Evolutionary conservation across 2,797 vertebrate genomes (phyloP), one percentile per base, ranked within the genome.

Genomic region (Malacoctenus gilli): DNA sequence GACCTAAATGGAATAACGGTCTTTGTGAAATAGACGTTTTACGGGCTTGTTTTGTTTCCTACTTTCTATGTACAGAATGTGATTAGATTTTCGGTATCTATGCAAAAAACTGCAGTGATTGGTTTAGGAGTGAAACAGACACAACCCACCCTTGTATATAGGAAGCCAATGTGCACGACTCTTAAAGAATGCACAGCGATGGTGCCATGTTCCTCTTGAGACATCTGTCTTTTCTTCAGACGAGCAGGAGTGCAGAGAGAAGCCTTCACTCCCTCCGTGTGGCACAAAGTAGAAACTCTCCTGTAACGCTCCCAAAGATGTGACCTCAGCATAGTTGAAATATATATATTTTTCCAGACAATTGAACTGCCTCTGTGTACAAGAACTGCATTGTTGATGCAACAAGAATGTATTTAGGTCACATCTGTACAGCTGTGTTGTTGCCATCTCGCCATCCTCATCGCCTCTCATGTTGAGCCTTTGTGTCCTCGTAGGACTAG

Each of bases 401-500:
- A 84, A 82, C 63, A 79, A 87, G 87, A 91, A 91, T 92, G 89
- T 90, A 89, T 85, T 86, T 82, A 51, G 57, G 78, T 84, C 78
- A 83, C 72, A 74, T 82, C 68, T 72, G 50, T 83, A 77, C 54
- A 63, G 57, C 58, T 58, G 40, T 64, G 42, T 60, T 53, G 54
- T 74, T 70, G 43, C 51, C 64, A 77, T 82, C 52, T 43, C 42
- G 44, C 62, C 68, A 68, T 80, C 52, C 31, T 75, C 60, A 57
- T 73, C 43, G 59, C 40, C 61, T 73, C 37, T 66, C 56, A 64
- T 76, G 25, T 71, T 46, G 35, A 56, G 54, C 20, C 72, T 69
- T 68, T 20, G 46, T 39, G 59, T 71, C 68, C 70, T 11, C 77
- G 61, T 84, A 74, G 73, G 74, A 83, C 84, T 80, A 28, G 9